A percentile compares a stretch with the other conserved stretches of the same genome.
phyloP scores from a whole-genome alignment of 2,888 invertebrate species.

The Hofmannophila pseudospretella region DNA sequence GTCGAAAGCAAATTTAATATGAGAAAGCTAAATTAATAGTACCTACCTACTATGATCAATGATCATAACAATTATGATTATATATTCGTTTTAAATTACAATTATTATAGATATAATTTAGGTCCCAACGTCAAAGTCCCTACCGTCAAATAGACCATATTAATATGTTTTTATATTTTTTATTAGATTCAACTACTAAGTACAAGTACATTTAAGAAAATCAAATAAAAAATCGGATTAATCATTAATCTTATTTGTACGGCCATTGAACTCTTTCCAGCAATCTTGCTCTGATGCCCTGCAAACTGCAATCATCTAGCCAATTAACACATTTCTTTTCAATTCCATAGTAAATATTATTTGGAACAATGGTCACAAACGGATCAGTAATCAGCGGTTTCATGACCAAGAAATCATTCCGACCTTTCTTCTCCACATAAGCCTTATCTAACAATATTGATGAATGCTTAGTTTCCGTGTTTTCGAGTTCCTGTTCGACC shows the following conservation, averaged over 20 bases:
- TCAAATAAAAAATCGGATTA: too few species aligned
- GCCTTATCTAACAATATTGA: constrained; percentile 41
- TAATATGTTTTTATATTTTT: too few species aligned
- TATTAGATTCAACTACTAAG: too few species aligned
- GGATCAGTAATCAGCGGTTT: constrained; percentile 28
- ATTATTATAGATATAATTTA: too few species aligned
- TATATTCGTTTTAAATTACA: too few species aligned
- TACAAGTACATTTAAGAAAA: too few species aligned
- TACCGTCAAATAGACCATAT: too few species aligned
- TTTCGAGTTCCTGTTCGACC: constrained; percentile 38
- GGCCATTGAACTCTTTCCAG: constrained; percentile 33
- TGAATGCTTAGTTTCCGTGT: constrained; percentile 21
- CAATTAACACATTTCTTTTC: constrained; percentile 63
- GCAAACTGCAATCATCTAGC: constrained; percentile 54
- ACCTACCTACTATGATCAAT: too few species aligned
- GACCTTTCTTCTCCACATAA: constrained; percentile 37
- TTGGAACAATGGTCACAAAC: constrained; percentile 53
- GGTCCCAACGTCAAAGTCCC: too few species aligned
- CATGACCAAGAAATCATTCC: constrained; percentile 52
- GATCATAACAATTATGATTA: too few species aligned
- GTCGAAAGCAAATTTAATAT: too few species aligned
- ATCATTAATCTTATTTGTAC: constrained; percentile 15
- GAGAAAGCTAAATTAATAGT: too few species aligned
- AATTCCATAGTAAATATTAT: constrained; percentile 46
- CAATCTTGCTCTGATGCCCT: constrained; percentile 41